These are phyloP conservation scores for Patiria pectinifera DNA, from an alignment of 53 echinoderm and acorn worm species.

Conservation along the genomic window DNA sequence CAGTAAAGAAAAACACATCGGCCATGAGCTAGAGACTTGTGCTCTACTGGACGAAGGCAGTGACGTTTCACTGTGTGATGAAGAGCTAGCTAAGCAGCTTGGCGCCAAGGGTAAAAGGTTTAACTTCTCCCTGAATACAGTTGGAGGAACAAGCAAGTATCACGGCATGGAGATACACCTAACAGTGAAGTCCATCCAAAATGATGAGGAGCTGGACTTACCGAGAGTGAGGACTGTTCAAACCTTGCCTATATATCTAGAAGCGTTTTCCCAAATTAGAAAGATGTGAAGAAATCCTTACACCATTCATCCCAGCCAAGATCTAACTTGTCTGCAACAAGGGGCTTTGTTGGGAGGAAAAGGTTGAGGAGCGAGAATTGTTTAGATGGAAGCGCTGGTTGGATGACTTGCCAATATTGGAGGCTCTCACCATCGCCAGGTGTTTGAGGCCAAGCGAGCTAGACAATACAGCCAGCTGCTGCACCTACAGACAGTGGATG, in stretches of 20 bases:
- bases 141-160: neutral
- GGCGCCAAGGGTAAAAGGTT: constrained; percentile 1
- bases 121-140: constrained; percentile 50
- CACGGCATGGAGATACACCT: neutral
- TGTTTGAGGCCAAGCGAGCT: neutral
- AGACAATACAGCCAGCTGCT: constrained; percentile 33
- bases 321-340: too few relatives aligned
- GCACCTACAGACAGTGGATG: constrained; percentile 55
- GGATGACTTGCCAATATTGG: neutral
- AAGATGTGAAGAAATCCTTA: constrained; percentile 32
- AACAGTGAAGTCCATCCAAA: constrained; percentile 1
- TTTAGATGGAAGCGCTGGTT: too few relatives aligned
- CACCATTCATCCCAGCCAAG: too few relatives aligned
- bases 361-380: too few relatives aligned
- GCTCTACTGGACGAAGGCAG: constrained; percentile 64
- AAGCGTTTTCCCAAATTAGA: constrained; percentile 42
- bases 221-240: neutral
- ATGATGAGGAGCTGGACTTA: constrained; percentile 5
- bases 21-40: too few relatives aligned
- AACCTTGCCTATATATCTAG: neutral
- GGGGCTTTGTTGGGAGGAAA: neutral
- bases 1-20: too few relatives aligned
- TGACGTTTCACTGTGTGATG: constrained; percentile 53
- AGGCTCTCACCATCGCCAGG: neutral
- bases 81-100: neutral